A percentile compares a stretch with the other conserved stretches of the same genome.
Conservation (phyloP, 2,113 vertebrate species). For the Coptodon bakossiorum region DNA sequence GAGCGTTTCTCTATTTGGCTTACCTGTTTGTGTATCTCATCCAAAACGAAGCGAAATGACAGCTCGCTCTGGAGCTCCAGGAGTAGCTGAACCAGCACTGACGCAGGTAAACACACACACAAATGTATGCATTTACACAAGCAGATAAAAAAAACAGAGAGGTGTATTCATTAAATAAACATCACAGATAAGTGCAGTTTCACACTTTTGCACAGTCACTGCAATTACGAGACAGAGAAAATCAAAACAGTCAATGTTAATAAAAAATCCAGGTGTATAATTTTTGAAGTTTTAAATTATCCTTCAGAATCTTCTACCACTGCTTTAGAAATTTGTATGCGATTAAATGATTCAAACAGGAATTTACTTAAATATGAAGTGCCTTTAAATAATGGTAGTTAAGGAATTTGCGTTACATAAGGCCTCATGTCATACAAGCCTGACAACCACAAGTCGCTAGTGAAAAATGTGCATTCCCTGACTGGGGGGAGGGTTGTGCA, state of each 20-base stretch:
- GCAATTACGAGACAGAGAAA: background rate
- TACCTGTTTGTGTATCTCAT: constrained; percentile 83
- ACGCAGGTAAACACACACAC: constrained; percentile 20
- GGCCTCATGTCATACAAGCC: background rate
- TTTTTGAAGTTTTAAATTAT: background rate
- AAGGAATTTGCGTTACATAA: background rate
- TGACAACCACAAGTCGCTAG: background rate
- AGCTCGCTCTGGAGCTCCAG: constrained; percentile 78
- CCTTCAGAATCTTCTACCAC: background rate
- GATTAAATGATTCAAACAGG: background rate
- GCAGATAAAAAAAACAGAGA: background rate
- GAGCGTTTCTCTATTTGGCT: constrained; percentile 18
- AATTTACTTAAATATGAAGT: background rate
- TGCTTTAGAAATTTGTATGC: background rate
- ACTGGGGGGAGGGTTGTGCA: background rate
- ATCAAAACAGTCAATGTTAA: background rate
- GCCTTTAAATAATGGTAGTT: background rate
- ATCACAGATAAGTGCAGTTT: background rate
- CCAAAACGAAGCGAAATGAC: constrained; percentile 73
- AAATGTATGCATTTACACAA: background rate
- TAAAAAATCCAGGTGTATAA: background rate
- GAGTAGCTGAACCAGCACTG: constrained; percentile 84
- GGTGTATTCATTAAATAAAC: background rate
- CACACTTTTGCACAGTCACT: background rate
- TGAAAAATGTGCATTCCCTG: background rate